Evolutionary conservation across 2,888 invertebrate species (phyloP).

Genomic region (Drosophila incognita): DNA sequence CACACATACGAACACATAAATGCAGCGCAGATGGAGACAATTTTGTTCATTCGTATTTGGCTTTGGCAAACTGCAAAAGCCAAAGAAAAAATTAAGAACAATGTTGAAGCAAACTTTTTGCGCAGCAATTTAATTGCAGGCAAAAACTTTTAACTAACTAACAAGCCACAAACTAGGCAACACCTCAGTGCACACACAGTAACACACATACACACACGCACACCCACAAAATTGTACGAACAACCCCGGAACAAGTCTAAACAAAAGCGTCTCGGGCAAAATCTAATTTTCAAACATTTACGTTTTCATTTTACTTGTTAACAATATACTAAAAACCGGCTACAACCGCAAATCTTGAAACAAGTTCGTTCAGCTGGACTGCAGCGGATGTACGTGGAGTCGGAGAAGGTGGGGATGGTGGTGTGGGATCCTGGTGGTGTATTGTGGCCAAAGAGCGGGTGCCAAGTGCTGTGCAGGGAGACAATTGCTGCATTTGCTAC

Average conservation of each 20-base stretch:
- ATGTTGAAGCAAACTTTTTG: conserved; percentile 74
- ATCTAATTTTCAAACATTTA: conserved; percentile 81
- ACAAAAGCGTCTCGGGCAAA: conserved; percentile 72
- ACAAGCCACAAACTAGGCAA: conserved; percentile 79
- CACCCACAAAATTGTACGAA: conserved; percentile 21
- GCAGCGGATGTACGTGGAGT: neutral
- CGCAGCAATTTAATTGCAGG: conserved; percentile 80
- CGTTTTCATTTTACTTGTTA: conserved; percentile 80
- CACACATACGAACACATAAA: conserved; percentile 13
- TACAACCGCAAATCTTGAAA: conserved; percentile 51
- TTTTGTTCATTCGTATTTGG: conserved; percentile 76
- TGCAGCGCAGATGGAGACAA: conserved; percentile 56
- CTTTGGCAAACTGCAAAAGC: conserved; percentile 70
- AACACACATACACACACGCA: conserved; percentile 21
- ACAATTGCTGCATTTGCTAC: conserved; percentile 39
- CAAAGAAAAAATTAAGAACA: conserved; percentile 74
- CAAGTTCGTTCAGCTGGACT: conserved; percentile 27
- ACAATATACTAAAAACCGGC: conserved; percentile 63
- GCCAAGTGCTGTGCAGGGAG: conserved; percentile 19
- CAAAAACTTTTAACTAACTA: conserved; percentile 80
- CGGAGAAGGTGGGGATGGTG: neutral
- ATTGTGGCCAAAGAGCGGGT: conserved; percentile 16
- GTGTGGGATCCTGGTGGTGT: neutral
- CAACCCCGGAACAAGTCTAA: conserved; percentile 41
- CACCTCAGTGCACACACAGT: conserved; percentile 72